A percentile compares a stretch with the other conserved stretches of the same genome.
Conservation (phyloP, 2,113 vertebrate species). For the Pogona vitticeps region DNA sequence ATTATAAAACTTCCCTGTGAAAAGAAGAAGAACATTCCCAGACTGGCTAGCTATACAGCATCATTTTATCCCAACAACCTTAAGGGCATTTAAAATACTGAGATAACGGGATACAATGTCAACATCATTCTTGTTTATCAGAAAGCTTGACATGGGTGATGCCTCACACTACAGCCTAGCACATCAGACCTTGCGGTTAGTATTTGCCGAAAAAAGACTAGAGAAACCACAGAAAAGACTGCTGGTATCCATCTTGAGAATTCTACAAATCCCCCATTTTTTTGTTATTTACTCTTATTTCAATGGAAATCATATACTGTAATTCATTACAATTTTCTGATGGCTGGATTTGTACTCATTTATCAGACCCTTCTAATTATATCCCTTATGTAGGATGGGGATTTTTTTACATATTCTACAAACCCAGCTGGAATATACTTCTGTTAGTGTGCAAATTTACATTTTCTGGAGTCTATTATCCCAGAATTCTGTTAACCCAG, state of each 20-base stretch:
- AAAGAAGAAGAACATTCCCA: neutral
- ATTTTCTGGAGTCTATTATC: neutral
- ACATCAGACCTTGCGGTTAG: no score
- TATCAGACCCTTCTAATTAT: neutral
- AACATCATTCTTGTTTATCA: neutral
- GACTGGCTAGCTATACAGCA: neutral
- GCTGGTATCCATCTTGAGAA: no score
- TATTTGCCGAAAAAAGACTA: neutral
- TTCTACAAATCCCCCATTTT: neutral
- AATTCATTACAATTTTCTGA: neutral
- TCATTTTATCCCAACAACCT: neutral
- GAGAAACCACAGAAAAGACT: neutral
- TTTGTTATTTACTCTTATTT: neutral
- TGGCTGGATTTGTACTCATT: no score
- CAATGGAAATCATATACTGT: neutral
- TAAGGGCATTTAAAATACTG: neutral
- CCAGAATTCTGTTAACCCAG: neutral
- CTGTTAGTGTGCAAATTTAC: neutral
- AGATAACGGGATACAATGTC: neutral
- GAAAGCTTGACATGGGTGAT: neutral
- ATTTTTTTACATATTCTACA: neutral
- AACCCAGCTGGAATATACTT: neutral
- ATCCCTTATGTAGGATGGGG: neutral
- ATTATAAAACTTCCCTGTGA: neutral
- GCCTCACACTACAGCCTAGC: neutral